A percentile compares a stretch with the other conserved stretches of the same genome.
phyloP scores from a whole-genome alignment of 2,888 invertebrate genomes.

The Drosophila mayaguana region DNA sequence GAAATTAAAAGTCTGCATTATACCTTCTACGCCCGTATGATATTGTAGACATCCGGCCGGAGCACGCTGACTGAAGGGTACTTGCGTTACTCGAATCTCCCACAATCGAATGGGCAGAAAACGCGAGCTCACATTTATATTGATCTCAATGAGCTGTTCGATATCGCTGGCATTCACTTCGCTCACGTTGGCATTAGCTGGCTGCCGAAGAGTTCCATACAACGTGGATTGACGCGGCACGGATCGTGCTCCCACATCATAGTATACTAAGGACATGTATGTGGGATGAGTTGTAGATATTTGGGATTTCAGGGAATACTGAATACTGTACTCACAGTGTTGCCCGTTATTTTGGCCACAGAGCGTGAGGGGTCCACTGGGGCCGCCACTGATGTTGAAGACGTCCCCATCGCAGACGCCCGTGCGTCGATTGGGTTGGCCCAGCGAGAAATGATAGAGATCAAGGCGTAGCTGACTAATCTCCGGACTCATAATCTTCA shows the following conservation, averaged over 20 bases:
- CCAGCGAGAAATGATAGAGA: conserved; percentile 93
- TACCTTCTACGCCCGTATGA: conserved; percentile 87
- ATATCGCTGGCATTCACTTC: background rate
- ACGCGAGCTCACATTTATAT: conserved; percentile 87
- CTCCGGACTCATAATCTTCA: conserved; percentile 91
- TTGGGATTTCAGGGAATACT: background rate
- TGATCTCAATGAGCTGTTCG: conserved; percentile 81
- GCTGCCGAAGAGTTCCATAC: conserved; percentile 68
- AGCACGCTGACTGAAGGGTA: conserved; percentile 91
- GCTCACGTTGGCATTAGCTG: conserved; percentile 43
- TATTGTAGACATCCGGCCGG: conserved; percentile 93
- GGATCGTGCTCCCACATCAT: conserved; percentile 81
- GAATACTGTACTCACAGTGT: conserved; percentile 88
- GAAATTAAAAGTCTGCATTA: conserved; percentile 91
- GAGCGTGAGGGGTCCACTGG: conserved; percentile 87
- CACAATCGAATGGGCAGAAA: conserved; percentile 90
- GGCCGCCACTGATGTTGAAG: conserved; percentile 87
- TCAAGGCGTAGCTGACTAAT: conserved; percentile 94
- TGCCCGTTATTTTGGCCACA: conserved; percentile 95
- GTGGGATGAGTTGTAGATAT: background rate
- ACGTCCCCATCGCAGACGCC: conserved; percentile 92
- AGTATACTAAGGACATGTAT: conserved; percentile 81
- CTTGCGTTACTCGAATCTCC: conserved; percentile 91
- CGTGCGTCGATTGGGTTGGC: conserved; percentile 92
- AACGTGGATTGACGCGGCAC: conserved; percentile 72